Evolutionary conservation across 2,888 invertebrate species (phyloP), one percentile per base, ranked within the genome.

Genomic region (Cheilosia urbana): DNA sequence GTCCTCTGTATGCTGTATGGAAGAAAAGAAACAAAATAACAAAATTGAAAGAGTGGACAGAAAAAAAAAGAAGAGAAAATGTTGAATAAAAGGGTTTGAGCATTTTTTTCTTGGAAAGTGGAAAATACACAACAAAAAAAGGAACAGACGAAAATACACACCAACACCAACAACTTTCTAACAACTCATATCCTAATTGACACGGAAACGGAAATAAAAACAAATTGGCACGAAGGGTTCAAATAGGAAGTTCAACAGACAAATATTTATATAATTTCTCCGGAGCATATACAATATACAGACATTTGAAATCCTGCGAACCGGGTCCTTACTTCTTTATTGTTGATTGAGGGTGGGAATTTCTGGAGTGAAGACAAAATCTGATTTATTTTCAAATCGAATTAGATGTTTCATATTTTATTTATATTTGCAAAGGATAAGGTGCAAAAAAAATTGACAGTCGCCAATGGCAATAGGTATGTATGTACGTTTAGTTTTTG

Each of bases 161-260:
- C 30, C 9, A 30, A 30, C 1, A 30, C n/a, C 53, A 73, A 63
- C 58, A 79, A 53, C n/a, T 68, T 79, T 37, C 45, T 63, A 69
- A 69, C 63, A 73, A 78, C 63, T 73, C 68, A 78, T 78, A 83
- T 83, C 84, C 84, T 84, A 84, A 79, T 84, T 84, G 84, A 79
- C 75, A 84, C 69, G 84, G 84, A 84, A 84, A 84, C 65, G 84
- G 84, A 84, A 84, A 84, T 80, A 75, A 76, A 75, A 60, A 69
- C 60, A 84, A 75, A 84, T 80, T 84, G 79, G 65, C 65, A 65
- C 47, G 53, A 73, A 53, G 75, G 79, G 73, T 79, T 76, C 53
- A 65, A 55, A 65, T 60, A 55, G 79, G 79, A 84, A 79, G 79
- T 84, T 69, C 63, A 83, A 63, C 79, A 79, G 79, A 79, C 45